These are phyloP conservation scores for Eremobia ochroleuca DNA, from an alignment of 2,888 invertebrate genomes.

Conservation along the genomic window DNA sequence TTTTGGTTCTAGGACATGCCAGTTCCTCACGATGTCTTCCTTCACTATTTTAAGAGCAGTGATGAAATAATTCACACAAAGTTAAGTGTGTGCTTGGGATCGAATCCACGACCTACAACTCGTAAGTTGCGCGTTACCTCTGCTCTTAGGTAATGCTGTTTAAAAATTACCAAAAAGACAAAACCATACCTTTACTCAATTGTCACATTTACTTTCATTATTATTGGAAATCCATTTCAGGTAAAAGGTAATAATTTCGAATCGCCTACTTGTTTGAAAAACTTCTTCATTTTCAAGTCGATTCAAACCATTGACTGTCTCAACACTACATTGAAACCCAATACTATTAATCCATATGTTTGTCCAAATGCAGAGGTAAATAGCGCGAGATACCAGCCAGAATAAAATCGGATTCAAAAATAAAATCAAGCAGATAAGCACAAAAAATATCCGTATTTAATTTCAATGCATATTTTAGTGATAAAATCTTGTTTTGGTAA, in stretches of 20 bases:
- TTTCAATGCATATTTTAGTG: slow-evolving; percentile 46
- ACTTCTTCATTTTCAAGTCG: background rate
- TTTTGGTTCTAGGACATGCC: too few species aligned
- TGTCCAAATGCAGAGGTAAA: slow-evolving; percentile 5
- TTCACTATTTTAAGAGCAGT: too few species aligned
- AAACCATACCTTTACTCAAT: too few species aligned
- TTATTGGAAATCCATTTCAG: background rate
- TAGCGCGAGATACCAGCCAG: background rate
- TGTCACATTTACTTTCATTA: too few species aligned
- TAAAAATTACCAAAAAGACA: too few species aligned
- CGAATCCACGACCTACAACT: too few species aligned
- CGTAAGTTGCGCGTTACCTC: too few species aligned
- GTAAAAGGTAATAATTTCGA: background rate
- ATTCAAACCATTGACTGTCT: background rate
- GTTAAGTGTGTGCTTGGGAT: too few species aligned
- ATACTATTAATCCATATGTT: background rate
- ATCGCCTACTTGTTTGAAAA: background rate
- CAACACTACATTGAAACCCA: background rate
- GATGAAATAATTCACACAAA: too few species aligned
- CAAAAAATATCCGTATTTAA: slow-evolving; percentile 26
- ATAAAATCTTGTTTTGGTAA: slow-evolving; percentile 27
- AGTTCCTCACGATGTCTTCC: too few species aligned
- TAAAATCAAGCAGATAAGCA: slow-evolving; percentile 18
- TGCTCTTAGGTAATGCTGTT: too few species aligned
- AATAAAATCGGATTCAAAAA: background rate